Base-by-base conservation (phyloP, 2,888 invertebrate genomes). In the Stenotaenia linearis region DNA sequence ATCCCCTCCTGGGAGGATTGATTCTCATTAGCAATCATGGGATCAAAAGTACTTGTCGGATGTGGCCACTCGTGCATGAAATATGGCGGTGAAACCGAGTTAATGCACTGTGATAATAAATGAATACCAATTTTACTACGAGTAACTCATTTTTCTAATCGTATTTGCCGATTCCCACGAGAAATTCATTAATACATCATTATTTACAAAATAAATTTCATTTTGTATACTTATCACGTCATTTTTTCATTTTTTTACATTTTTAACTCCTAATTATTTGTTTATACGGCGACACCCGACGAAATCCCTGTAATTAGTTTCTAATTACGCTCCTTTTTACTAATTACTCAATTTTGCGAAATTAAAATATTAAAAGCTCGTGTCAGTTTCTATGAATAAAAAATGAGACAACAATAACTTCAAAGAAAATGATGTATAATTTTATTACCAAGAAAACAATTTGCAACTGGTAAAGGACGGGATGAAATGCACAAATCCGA, bases 1-100 rank as follows among this genome's bases (percentile, higher is more conserved):
- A 56, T 56, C 56, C 56, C 56, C 56, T 56, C 56, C 56, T 56
- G 56, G 23, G 56, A 56, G 56, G 56, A 56, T 56, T 56, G 56
- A 56, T 56, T 56, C 56, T 56, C 56, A 56, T 56, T 56, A 56
- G 56, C 56, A 56, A 56, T 56, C 56, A 56, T 56, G 56, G 56
- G 56, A 56, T 56, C 56, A 56, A 56, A 56, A 56, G 56, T 56
- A 56, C 56, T 56, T 56, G 56, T 56, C 56, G 56, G 56, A 56
- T 56, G 56, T 56, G 23, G 3, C 56, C 56, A 56, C 56, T 56
- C 56, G 56, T 56, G 56, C 56, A 56, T 56, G 56, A 56, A 56
- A 56, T 56, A 56, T 56, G 56, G 56, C 56, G 56, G 56, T 56
- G 56, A 21, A 56, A 23, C 56, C 56, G 56, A 56, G 56, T 56